Percentiles rank a stretch among this genome's conserved stretches.
Conservation (phyloP, 2,888 invertebrate genomes). For the Sceliomorpha sp. region DNA sequence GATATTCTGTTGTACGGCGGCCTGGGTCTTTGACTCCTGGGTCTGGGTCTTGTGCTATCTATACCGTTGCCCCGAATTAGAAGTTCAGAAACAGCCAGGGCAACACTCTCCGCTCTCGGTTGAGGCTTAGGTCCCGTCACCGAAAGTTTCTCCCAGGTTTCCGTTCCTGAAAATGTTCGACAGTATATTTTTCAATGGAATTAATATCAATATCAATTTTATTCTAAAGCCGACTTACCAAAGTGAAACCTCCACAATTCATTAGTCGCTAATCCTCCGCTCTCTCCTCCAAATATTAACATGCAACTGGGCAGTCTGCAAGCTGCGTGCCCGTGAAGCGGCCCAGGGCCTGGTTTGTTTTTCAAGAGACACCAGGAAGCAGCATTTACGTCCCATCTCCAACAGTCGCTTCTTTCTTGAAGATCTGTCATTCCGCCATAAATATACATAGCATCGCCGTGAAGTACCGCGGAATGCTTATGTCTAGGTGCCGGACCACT, state of each 20-base stretch:
- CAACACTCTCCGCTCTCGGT: conserved; percentile 86
- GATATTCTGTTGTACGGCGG: conserved; percentile 78
- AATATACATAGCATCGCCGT: conserved; percentile 90
- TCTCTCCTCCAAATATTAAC: conserved; percentile 90
- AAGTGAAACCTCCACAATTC: conserved; percentile 93
- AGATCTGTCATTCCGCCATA: conserved; percentile 94
- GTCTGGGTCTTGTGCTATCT: conserved; percentile 68
- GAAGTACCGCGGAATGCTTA: conserved; percentile 91
- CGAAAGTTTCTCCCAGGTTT: conserved; percentile 88
- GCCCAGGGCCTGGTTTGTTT: conserved; percentile 85
- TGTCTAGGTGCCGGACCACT: conserved; percentile 87
- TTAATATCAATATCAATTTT: neutral
- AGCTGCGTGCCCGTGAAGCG: conserved; percentile 89
- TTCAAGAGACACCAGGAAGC: conserved; percentile 86
- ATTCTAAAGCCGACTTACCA: conserved; percentile 81
- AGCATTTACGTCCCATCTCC: conserved; percentile 86
- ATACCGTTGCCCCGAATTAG: conserved; percentile 78
- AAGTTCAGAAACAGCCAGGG: conserved; percentile 84
- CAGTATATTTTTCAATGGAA: neutral
- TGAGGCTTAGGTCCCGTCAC: conserved; percentile 85
- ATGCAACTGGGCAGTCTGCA: conserved; percentile 88
- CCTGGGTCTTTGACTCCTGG: conserved; percentile 69
- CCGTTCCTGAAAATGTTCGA: conserved; percentile 86
- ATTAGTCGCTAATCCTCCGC: conserved; percentile 86
- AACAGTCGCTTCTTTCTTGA: conserved; percentile 88